Evolutionary conservation across 2,888 invertebrate species (phyloP).

Genomic region (Linyphia triangularis): DNA sequence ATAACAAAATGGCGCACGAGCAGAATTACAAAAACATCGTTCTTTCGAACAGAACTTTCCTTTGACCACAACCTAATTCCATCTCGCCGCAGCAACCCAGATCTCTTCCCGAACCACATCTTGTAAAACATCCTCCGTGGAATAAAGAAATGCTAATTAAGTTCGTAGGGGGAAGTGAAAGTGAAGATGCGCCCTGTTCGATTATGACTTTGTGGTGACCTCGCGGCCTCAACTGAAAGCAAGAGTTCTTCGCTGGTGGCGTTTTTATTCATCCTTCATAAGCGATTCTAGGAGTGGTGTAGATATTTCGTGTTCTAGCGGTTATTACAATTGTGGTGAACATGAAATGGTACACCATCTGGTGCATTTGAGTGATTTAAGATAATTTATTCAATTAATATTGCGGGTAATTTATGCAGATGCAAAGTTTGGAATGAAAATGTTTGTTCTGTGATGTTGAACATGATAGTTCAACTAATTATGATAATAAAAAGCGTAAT

Average conservation of each 20-base stretch:
- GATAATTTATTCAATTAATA: background rate
- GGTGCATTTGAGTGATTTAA: background rate
- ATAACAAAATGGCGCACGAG: too few relatives aligned
- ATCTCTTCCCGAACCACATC: background rate
- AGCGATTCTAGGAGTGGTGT: background rate
- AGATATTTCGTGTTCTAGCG: background rate
- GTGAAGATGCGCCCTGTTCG: background rate
- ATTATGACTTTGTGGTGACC: constrained; percentile 34
- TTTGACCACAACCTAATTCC: constrained; percentile 21
- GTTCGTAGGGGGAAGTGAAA: constrained; percentile 5
- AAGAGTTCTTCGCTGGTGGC: background rate
- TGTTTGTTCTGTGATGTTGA: background rate
- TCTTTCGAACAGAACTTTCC: too few relatives aligned
- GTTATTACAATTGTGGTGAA: background rate
- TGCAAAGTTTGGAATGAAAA: background rate
- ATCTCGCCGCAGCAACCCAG: background rate
- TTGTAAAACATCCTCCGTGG: constrained; percentile 5
- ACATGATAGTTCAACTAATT: too few relatives aligned
- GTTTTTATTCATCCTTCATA: constrained; percentile 27
- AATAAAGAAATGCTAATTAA: constrained; percentile 27
- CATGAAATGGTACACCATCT: background rate
- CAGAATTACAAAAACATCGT: too few relatives aligned
- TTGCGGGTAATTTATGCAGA: background rate
- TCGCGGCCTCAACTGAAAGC: background rate
- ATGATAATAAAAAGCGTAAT: too few relatives aligned